A percentile compares a stretch with the other conserved stretches of the same genome.
These are phyloP conservation scores for Apostichopus parvimensis DNA, from an alignment of 35 echinoderm and acorn worm species.

Conservation along the genomic window DNA sequence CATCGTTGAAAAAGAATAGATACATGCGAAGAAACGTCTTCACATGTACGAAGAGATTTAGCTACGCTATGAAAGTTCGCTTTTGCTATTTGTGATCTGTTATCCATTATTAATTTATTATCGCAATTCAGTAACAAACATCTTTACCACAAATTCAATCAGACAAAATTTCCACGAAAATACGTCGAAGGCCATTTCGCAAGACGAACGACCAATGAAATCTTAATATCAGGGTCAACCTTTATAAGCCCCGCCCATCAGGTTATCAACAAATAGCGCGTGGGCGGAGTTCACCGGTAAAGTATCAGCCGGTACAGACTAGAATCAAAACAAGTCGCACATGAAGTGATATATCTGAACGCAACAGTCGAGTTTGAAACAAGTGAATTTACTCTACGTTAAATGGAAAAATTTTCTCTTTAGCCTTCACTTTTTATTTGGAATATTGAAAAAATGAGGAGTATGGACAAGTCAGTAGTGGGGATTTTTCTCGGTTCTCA, in stretches of 20 bases:
- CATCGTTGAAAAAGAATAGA: background rate
- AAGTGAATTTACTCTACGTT: background rate
- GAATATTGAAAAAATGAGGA: background rate
- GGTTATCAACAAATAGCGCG: constrained; percentile 5
- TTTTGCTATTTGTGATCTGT: background rate
- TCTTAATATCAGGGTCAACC: background rate
- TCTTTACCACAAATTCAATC: background rate
- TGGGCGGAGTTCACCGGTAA: constrained; percentile 23
- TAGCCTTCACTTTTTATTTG: background rate
- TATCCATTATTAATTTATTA: too few species aligned
- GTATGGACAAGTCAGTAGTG: background rate
- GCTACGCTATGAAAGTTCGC: background rate
- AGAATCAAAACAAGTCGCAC: constrained; percentile 38
- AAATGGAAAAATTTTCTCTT: background rate
- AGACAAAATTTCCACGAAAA: constrained; percentile 3
- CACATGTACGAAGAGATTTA: background rate
- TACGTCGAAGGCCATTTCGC: constrained; percentile 11
- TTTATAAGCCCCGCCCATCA: constrained; percentile 28
- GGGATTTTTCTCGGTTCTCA: constrained; percentile 63
- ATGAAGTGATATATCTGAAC: background rate
- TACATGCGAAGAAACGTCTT: background rate
- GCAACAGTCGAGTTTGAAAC: background rate
- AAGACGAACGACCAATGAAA: background rate
- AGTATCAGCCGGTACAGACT: background rate
- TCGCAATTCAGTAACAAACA: background rate